Conservation (phyloP, 1,140 invertebrate species). For the Eumaeus atala region DNA sequence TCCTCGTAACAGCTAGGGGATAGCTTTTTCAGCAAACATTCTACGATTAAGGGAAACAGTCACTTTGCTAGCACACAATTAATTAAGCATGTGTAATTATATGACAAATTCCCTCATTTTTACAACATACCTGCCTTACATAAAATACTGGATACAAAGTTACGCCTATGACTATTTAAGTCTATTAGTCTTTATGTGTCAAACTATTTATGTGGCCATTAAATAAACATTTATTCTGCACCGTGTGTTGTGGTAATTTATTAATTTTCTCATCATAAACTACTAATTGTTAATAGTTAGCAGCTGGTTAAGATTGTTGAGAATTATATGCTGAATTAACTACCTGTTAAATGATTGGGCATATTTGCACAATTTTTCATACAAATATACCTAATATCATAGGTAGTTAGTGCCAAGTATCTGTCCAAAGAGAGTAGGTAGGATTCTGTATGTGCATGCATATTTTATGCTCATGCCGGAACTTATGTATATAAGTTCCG, state of each 20-base stretch:
- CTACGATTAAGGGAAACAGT: not conserved
- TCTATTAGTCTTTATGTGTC: constrained; percentile 11
- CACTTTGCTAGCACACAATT: constrained; percentile 1
- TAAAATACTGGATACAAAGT: constrained; percentile 7
- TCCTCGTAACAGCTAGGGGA: not conserved
- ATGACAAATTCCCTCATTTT: constrained; percentile 1
- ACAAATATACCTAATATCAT: no score
- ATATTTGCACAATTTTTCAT: no score
- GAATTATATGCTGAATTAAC: no score
- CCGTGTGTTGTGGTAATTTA: not conserved
- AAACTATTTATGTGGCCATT: constrained; percentile 8
- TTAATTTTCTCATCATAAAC: no score
- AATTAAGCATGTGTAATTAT: constrained; percentile 5
- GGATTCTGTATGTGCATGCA: no score
- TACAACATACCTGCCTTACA: not conserved
- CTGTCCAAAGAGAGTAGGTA: no score
- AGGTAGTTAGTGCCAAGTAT: no score
- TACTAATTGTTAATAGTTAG: no score
- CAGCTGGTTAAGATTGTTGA: no score
- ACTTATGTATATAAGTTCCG: no score
- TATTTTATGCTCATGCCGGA: no score
- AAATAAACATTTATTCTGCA: not conserved
- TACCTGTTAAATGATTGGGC: no score
- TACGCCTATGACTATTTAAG: constrained; percentile 8
- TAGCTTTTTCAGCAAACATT: not conserved